Percentiles rank a stretch among this genome's conserved stretches.
Evolutionary conservation across 2,113 vertebrate genomes (phyloP).

Genomic region (Pluvianellus socialis): DNA sequence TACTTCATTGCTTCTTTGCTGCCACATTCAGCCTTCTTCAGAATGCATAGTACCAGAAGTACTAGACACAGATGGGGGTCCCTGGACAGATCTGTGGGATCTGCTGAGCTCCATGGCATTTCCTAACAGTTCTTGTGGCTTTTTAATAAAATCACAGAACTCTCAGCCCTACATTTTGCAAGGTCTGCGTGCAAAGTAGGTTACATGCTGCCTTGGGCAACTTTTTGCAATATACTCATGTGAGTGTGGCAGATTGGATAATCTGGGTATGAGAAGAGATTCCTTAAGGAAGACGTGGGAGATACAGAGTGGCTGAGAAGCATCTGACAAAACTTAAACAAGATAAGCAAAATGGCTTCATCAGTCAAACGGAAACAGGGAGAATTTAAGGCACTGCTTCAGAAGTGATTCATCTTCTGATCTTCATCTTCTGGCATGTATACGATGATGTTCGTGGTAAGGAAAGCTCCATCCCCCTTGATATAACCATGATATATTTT

Average conservation of each 20-base stretch:
- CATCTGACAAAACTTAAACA: not conserved
- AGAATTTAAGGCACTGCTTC: not conserved
- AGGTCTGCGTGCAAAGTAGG: not conserved
- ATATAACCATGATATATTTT: not conserved
- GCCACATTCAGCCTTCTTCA: not conserved
- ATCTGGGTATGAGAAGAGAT: not conserved
- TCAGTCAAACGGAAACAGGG: not conserved
- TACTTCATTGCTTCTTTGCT: not conserved
- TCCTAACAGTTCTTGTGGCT: not conserved
- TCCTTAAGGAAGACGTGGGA: not conserved
- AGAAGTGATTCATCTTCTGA: not conserved
- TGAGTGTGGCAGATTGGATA: not conserved
- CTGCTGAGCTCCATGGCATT: not conserved
- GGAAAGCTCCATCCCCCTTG: not conserved
- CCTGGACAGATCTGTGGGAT: not conserved
- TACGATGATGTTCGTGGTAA: not conserved
- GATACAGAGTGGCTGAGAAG: not conserved
- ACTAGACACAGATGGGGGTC: not conserved
- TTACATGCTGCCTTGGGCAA: not conserved
- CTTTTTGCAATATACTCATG: not conserved
- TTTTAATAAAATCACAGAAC: not conserved
- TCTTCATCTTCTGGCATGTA: not conserved
- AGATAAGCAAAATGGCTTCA: not conserved
- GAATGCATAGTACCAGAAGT: accelerated
- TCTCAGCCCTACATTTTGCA: not conserved